phyloP scores from a whole-genome alignment of 2,113 vertebrate species.

The Paramormyrops kingsleyae region DNA sequence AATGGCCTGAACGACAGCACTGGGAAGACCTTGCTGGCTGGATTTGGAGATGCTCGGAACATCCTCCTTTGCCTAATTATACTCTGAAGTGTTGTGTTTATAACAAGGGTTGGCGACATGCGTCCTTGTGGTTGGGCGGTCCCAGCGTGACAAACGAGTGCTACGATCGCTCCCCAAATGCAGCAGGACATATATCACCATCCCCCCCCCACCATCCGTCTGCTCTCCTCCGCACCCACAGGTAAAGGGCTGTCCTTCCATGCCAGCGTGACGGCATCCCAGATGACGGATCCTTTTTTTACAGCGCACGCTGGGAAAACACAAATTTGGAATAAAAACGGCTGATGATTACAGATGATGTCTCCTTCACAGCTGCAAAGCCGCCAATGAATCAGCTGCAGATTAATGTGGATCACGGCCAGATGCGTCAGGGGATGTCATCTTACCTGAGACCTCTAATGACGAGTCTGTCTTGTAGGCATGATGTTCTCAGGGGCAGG shows the following conservation, averaged over 20 bases:
- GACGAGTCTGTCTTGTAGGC: not conserved
- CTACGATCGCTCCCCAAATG: constrained; percentile 45
- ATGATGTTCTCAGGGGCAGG: not conserved
- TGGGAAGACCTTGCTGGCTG: not conserved
- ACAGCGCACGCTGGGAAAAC: constrained; percentile 32
- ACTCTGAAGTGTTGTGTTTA: constrained; percentile 43
- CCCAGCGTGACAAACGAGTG: constrained; percentile 49
- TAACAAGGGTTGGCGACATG: constrained; percentile 43
- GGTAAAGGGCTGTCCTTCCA: constrained; percentile 50
- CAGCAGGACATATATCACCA: constrained; percentile 63
- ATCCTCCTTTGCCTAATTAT: constrained; percentile 51
- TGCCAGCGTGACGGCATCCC: constrained; percentile 55
- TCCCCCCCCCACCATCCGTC: constrained; percentile 49
- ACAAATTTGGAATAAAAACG: constrained; percentile 37
- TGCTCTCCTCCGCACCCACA: constrained; percentile 50
- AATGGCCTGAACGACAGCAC: not conserved
- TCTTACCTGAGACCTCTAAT: not conserved
- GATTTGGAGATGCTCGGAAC: not conserved
- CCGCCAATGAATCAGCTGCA: constrained; percentile 70
- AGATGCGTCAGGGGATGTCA: constrained; percentile 33
- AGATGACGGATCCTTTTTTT: constrained; percentile 55
- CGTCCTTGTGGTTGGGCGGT: constrained; percentile 64
- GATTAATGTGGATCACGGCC: constrained; percentile 62
- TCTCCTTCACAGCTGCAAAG: constrained; percentile 64
- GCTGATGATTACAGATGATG: constrained; percentile 84